Base-by-base conservation (phyloP, 2,113 vertebrate species). In the Brienomyrus brachyistius region DNA sequence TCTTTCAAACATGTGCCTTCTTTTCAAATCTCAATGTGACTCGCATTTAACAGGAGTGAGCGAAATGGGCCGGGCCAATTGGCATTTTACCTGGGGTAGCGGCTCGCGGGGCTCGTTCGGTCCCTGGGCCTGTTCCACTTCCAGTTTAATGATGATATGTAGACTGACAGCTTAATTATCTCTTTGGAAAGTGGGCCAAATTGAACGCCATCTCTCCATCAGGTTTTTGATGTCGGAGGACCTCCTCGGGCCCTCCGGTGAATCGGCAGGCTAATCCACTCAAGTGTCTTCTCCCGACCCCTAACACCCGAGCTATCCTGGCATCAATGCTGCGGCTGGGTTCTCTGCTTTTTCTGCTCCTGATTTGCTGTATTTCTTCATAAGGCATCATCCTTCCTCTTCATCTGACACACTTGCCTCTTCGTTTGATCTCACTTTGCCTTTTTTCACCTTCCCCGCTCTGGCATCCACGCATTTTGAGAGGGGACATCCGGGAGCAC, bases 101-200 rank as follows among this genome's bases (percentile, higher is more conserved):
- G 87, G 91, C 91, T 91, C 91, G 88, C 74, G 91, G 91, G 13
- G 90, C 91, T 92, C 88, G 86, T 87, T 88, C 87, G 89, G 94
- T 93, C 95, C 95, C 95, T 94, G 93, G 94, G 95, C 95, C 93
- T 92, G 93, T 93, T 96, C 95, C 96, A 93, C 93, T 95, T 96
- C 95, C 96, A 93, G 95, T 97, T 95, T 97, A 99, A 97, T 98
- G 97, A 98, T 98, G 97, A 96, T 97, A 97, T 94, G 95, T 94
- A 97, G 97, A 97, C 96, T 99, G 98, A 99, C 98, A 99, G 97
- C 96, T 98, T 98, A 97, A 99, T 99, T 99, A 99, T 98, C 97
- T 97, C 97, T 97, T 97, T 97, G 97, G 97, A 99, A 97, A 97
- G 95, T 97, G 96, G 96, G 96, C 98, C 98, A 99, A 99, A 98